Evolutionary conservation across 92 coral and sea anemone genomes (phyloP), one percentile per base, ranked within the genome.

Genomic region (Parazoanthus swiftii): DNA sequence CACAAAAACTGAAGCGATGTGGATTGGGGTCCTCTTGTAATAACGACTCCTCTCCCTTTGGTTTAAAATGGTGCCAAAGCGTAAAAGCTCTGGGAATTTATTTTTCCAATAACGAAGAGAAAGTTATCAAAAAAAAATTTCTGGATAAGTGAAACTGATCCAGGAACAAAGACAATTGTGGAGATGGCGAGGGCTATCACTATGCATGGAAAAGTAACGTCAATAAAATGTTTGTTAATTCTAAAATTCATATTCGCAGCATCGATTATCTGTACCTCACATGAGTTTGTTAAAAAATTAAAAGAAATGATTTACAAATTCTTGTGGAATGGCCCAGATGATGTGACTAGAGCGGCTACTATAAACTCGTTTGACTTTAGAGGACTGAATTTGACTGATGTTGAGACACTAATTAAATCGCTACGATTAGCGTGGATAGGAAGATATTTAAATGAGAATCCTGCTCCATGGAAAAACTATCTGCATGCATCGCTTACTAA

Each of bases 371-470:
- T 25, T 36, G 74, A 75, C 8, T 11, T 79, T 18, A 86, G 86
- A 44, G 86, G 86, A 23, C 26, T 88, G 63, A 86, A 77, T 42
- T 13, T 86, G 48, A 86, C 76, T 11, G 76, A 86, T 15, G 35
- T 86, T 37, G 72, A 85, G 20, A 85, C 81, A 29, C 79, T 56
- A 29, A 85, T 85, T 20, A 76, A 86, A 85, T 85, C 89, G 26
- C 51, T 86, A 26, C 8, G 81, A 35, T 58, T 74, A 21, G 71
- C 89, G 35, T 86, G 89, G 82, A 36, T 85, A 4, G 29, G 75
- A 85, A 85, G 88, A 70, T 21, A 70, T 35, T 36, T 20, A 42
- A 63, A 79, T 36, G 54, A 74, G 56, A 74, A 86, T 86, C 59
- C 81, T 65, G 89, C 50, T 80, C 50, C 51, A 43, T 86, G 54